phyloP scores from a whole-genome alignment of 2,888 invertebrate genomes.

The Fragum sueziense region DNA sequence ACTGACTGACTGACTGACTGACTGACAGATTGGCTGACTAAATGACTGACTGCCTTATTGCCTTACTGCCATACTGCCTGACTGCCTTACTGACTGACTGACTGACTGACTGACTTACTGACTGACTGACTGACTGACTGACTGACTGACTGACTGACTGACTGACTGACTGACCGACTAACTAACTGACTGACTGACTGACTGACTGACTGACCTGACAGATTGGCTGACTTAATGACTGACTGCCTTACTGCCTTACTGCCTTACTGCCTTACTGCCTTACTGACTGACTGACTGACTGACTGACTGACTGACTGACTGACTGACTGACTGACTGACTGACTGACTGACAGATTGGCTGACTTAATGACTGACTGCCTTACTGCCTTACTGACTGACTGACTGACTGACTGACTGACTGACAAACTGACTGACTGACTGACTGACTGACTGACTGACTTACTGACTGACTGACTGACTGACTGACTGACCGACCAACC shows the following conservation, averaged over 20 bases:
- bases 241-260: conserved; percentile 1
- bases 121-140: conserved; percentile 8
- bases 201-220: too few species aligned
- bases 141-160: conserved; percentile 14
- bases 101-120: not conserved
- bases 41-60: too few species aligned
- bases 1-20: conserved; percentile 10
- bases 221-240: conserved; percentile 6
- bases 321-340: conserved; percentile 5
- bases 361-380: not conserved
- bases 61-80: not conserved
- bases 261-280: not conserved
- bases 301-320: conserved; percentile 8
- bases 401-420: conserved; percentile 10
- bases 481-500: too few species aligned
- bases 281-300: conserved; percentile 10
- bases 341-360: not conserved
- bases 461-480: conserved; percentile 8
- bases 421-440: too few species aligned
- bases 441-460: conserved; percentile 17
- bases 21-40: too few species aligned
- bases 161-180: too few species aligned
- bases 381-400: not conserved
- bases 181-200: too few species aligned
- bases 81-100: not conserved